Percentiles rank a stretch among this genome's conserved stretches.
phyloP scores from a whole-genome alignment of 2,888 invertebrate species.

The Morpho helenor region DNA sequence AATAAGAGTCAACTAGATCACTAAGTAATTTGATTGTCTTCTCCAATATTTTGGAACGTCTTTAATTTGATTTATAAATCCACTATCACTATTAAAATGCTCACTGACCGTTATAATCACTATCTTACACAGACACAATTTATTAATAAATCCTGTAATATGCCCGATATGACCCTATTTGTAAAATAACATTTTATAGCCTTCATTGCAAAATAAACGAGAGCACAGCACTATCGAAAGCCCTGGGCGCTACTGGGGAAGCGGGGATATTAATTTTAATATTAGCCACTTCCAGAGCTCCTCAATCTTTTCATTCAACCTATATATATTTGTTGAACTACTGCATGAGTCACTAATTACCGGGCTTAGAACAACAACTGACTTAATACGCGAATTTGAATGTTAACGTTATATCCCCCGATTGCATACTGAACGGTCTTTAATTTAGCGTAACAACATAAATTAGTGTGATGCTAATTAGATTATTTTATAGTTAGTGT shows the following conservation, averaged over 20 bases:
- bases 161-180: conserved; percentile 45
- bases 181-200: conserved; percentile 50
- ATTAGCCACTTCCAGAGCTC: conserved; percentile 59
- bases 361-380: conserved; percentile 9
- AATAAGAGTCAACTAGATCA: conserved; percentile 35
- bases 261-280: conserved; percentile 74
- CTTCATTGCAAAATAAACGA: conserved; percentile 51
- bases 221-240: conserved; percentile 57
- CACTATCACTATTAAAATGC: conserved; percentile 39
- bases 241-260: conserved; percentile 69
- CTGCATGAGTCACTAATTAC: not conserved
- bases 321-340: not conserved
- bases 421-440: conserved; percentile 1
- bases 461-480: conserved; percentile 16
- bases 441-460: conserved; percentile 13
- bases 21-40: conserved; percentile 31
- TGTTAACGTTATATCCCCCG: not conserved
- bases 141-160: conserved; percentile 53
- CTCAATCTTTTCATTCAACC: conserved; percentile 50
- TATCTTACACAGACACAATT: conserved; percentile 71
- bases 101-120: conserved; percentile 39
- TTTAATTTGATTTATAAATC: conserved; percentile 16
- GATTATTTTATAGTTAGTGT: conserved; percentile 3
- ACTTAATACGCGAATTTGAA: conserved; percentile 2
- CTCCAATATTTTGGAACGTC: conserved; percentile 21